Evolutionary conservation across 2,888 invertebrate genomes (phyloP).

Genomic region (Chironomus tentans): DNA sequence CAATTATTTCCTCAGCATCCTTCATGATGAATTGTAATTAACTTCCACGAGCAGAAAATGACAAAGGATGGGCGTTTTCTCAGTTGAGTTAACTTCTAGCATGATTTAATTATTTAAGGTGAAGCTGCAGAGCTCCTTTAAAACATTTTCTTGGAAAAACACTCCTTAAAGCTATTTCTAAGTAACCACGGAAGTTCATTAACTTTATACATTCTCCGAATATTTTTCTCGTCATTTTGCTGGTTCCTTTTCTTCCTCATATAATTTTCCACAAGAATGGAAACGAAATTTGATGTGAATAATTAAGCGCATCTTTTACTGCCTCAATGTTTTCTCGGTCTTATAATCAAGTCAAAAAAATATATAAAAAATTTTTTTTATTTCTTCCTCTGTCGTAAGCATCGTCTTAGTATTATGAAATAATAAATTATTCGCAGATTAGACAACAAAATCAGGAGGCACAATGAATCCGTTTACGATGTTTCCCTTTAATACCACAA

Average conservation of each 20-base stretch:
- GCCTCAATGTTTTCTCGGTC: not conserved
- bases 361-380: too few relatives aligned
- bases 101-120: too few relatives aligned
- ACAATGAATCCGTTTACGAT: too few relatives aligned
- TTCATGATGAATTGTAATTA: not conserved
- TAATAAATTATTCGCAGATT: slow-evolving; percentile 9
- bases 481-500: not conserved
- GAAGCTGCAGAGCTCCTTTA: too few relatives aligned
- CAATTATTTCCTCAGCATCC: not conserved
- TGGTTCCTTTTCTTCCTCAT: not conserved
- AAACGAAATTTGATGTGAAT: slow-evolving; percentile 21
- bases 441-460: not conserved
- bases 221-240: not conserved
- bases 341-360: too few relatives aligned
- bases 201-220: not conserved
- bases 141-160: too few relatives aligned
- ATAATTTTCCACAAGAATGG: slow-evolving; percentile 1
- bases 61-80: not conserved
- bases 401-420: not conserved
- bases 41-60: not conserved
- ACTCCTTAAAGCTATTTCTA: too few relatives aligned
- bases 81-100: too few relatives aligned
- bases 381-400: too few relatives aligned
- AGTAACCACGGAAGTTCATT: not conserved
- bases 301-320: not conserved